Evolutionary conservation across 2,113 vertebrate genomes (phyloP).

Genomic region (Aplodontia rufa): DNA sequence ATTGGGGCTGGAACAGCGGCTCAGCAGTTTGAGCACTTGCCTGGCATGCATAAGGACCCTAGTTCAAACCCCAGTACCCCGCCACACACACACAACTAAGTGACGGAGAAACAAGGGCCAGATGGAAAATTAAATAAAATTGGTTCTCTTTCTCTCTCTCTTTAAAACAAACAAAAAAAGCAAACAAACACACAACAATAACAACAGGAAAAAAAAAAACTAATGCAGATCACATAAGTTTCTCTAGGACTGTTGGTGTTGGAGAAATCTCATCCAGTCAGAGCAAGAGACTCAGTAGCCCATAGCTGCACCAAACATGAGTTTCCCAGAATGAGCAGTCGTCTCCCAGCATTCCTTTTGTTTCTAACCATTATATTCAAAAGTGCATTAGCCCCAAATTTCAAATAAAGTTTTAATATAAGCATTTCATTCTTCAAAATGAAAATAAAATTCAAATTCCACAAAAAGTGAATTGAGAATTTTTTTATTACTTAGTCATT

Average conservation of each 20-base stretch:
- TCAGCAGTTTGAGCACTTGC: too few relatives aligned
- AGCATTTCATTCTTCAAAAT: not conserved
- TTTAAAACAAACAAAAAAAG: too few relatives aligned
- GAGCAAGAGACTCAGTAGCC: not conserved
- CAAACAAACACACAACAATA: too few relatives aligned
- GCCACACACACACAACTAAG: too few relatives aligned
- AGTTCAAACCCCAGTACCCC: too few relatives aligned
- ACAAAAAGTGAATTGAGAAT: not conserved
- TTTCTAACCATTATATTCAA: not conserved
- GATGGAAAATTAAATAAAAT: too few relatives aligned
- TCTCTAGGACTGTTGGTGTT: not conserved
- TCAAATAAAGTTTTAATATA: not conserved
- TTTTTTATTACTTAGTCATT: not conserved
- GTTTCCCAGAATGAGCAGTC: not conserved
- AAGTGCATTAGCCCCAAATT: not conserved
- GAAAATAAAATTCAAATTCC: not conserved
- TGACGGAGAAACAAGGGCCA: too few relatives aligned
- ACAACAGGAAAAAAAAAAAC: too few relatives aligned
- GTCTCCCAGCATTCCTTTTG: not conserved
- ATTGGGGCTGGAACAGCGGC: too few relatives aligned
- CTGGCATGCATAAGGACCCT: too few relatives aligned
- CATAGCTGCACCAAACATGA: not conserved
- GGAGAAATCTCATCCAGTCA: not conserved
- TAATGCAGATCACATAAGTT: not conserved
- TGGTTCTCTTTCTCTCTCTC: too few relatives aligned